Conservation (phyloP, 2,113 vertebrate genomes). For the human region DNA sequence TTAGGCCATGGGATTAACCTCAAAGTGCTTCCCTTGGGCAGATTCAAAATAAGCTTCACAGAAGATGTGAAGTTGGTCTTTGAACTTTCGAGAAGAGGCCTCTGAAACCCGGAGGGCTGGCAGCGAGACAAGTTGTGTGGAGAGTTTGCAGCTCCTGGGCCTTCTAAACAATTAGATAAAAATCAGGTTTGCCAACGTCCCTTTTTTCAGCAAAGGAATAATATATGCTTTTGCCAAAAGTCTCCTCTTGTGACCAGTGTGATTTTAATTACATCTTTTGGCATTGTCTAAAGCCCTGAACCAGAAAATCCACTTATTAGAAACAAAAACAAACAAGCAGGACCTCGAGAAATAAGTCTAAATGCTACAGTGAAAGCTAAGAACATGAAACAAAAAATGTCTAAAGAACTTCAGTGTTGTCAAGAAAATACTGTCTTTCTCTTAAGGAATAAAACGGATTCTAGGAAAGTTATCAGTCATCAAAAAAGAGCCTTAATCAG, state of each 20-base stretch:
- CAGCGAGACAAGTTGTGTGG: not conserved
- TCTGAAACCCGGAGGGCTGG: not conserved
- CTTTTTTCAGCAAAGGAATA: slow-evolving; percentile 44
- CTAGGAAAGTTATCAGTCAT: not conserved
- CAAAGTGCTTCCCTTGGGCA: not conserved
- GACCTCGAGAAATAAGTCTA: not conserved
- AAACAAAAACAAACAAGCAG: slow-evolving; percentile 60
- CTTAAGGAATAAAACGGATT: not conserved
- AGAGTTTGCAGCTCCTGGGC: not conserved
- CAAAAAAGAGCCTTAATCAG: not conserved
- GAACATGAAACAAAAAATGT: not conserved
- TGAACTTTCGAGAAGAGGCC: not conserved
- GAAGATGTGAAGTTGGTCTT: not conserved
- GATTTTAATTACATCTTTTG: slow-evolving; percentile 69
- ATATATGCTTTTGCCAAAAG: slow-evolving; percentile 64
- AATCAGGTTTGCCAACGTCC: not conserved
- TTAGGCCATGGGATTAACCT: not conserved
- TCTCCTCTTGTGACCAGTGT: slow-evolving; percentile 56
- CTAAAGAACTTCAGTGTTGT: not conserved
- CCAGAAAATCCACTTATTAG: slow-evolving; percentile 69
- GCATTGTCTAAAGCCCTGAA: slow-evolving; percentile 49
- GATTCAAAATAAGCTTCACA: not conserved
- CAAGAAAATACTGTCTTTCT: not conserved
- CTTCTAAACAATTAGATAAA: not conserved
- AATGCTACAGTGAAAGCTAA: not conserved